Percentiles rank a stretch among this genome's conserved stretches.
Evolutionary conservation across 2,113 vertebrate species (phyloP).

Genomic region (Daboia siamensis): DNA sequence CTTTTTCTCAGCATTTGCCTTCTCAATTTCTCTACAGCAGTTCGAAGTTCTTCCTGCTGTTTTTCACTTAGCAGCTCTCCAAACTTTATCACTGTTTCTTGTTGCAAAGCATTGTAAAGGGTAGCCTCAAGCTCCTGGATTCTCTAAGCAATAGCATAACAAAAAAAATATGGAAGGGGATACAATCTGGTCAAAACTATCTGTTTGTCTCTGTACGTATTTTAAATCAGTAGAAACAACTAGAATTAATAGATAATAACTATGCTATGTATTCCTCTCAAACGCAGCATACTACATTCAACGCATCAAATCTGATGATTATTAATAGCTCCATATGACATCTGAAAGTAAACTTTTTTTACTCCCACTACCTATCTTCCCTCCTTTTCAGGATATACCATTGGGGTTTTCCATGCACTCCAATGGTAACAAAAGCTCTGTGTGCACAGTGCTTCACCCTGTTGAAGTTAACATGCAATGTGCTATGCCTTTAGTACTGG

Average conservation of each 20-base stretch:
- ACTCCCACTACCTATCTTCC: background rate
- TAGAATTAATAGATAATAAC: background rate
- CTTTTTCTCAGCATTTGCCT: constrained; percentile 98
- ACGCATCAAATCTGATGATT: background rate
- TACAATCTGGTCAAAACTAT: constrained; percentile 26
- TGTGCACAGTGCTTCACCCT: background rate
- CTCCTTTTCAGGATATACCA: background rate
- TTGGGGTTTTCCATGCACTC: background rate
- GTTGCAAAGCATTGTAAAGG: constrained; percentile 96
- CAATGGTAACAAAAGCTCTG: background rate
- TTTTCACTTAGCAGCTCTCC: constrained; percentile 91
- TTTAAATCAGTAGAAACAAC: background rate
- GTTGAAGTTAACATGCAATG: background rate
- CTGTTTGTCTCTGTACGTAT: constrained; percentile 4
- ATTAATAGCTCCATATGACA: background rate
- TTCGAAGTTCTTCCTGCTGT: constrained; percentile 90
- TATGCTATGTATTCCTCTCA: background rate
- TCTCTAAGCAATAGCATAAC: constrained; percentile 79
- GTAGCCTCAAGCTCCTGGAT: constrained; percentile 99
- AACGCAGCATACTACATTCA: background rate
- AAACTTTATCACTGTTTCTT: constrained; percentile 95
- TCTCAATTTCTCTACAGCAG: constrained; percentile 91
- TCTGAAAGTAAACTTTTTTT: background rate
- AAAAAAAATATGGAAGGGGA: constrained; percentile 53
- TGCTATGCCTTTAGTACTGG: background rate